Evolutionary conservation across 1,140 invertebrate genomes (phyloP).

Genomic region (Lordiphosa mommai): DNA sequence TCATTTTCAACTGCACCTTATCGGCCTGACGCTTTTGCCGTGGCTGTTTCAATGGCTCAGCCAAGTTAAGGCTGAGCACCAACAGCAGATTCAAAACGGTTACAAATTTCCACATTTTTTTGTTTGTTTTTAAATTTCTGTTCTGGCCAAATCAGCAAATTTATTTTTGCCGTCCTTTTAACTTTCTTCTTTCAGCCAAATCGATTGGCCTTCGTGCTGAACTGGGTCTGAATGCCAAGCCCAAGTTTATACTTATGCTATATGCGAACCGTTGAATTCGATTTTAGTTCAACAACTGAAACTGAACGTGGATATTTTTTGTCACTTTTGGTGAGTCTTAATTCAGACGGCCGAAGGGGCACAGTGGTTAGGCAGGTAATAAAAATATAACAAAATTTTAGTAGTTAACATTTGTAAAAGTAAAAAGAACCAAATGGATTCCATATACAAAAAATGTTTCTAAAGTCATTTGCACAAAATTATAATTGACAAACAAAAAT

Average conservation of each 20-base stretch:
- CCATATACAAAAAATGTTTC: no score
- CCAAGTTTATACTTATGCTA: constrained; percentile 25
- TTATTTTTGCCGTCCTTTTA: neutral
- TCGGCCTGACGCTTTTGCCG: constrained; percentile 39
- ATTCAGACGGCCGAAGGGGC: constrained; percentile 31
- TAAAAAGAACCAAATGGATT: no score
- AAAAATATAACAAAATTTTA: neutral
- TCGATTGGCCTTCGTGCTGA: constrained; percentile 50
- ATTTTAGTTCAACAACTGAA: constrained; percentile 58
- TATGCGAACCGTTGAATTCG: constrained; percentile 45
- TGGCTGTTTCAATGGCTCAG: constrained; percentile 4
- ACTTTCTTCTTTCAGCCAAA: constrained; percentile 13
- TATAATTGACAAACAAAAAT: no score
- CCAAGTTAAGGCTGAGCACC: constrained; percentile 17
- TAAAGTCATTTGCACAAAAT: no score
- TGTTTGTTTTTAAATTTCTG: no score
- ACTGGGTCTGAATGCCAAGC: constrained; percentile 38
- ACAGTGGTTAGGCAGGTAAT: neutral
- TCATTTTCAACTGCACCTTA: constrained; percentile 28
- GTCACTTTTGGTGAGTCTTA: constrained; percentile 43
- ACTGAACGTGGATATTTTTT: constrained; percentile 48
- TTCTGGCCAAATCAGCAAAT: neutral
- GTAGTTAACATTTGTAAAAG: no score
- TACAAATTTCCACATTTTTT: constrained; percentile 34
- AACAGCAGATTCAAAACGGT: constrained; percentile 18